Evolutionary conservation across 1,140 invertebrate genomes (phyloP).

Genomic region (Nixonia krombeini): DNA sequence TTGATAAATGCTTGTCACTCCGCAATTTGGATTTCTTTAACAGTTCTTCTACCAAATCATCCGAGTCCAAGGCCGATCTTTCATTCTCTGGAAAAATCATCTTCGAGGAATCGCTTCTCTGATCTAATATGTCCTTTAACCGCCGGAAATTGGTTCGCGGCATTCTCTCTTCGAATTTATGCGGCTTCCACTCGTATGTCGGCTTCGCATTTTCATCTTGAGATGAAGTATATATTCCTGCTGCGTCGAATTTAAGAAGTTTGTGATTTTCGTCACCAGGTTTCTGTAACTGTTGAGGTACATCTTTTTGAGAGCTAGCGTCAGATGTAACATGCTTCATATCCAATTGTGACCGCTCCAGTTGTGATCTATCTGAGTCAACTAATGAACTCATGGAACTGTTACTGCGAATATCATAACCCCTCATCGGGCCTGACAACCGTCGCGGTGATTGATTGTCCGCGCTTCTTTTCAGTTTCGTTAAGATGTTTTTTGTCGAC

Average conservation of each 20-base stretch:
- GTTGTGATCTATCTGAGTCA: slow-evolving; percentile 68
- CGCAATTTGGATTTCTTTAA: slow-evolving; percentile 52
- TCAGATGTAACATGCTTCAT: slow-evolving; percentile 45
- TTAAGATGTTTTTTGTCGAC: slow-evolving; percentile 69
- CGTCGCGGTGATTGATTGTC: slow-evolving; percentile 67
- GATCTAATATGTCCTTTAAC: slow-evolving; percentile 48
- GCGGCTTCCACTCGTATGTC: slow-evolving; percentile 61
- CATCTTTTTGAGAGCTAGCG: slow-evolving; percentile 40
- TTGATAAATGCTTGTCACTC: slow-evolving; percentile 39
- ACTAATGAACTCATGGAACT: slow-evolving; percentile 68
- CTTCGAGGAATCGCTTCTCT: slow-evolving; percentile 23
- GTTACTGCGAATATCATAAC: slow-evolving; percentile 69
- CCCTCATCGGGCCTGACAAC: slow-evolving; percentile 69
- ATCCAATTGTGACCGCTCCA: slow-evolving; percentile 62
- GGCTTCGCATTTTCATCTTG: slow-evolving; percentile 26
- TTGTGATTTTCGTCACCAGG: slow-evolving; percentile 24
- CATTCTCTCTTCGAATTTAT: slow-evolving; percentile 69
- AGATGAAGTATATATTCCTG: too few species aligned
- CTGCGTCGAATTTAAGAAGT: slow-evolving; percentile 28
- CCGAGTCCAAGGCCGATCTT: slow-evolving; percentile 54
- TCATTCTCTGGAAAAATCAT: slow-evolving; percentile 16
- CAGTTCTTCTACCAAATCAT: slow-evolving; percentile 62
- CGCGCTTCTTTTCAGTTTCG: slow-evolving; percentile 67
- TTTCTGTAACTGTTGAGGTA: slow-evolving; percentile 22
- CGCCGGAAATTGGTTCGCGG: slow-evolving; percentile 55